phyloP scores from a whole-genome alignment of 1,140 invertebrate species.

The Ridgeia piscesae region DNA sequence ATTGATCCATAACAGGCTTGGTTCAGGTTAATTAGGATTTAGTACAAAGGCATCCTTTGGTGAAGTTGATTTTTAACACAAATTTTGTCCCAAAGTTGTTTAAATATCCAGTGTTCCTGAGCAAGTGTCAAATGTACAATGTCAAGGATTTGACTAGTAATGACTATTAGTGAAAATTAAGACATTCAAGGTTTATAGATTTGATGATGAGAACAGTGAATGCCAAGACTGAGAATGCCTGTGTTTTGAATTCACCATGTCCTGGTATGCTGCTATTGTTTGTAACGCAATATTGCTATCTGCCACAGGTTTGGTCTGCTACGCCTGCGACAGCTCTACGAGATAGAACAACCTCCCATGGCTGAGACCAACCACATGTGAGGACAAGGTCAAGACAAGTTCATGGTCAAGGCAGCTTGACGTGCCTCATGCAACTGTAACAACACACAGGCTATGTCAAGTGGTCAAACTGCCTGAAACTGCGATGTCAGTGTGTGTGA shows the following conservation, averaged over 20 bases:
- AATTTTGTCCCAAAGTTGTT: too few species aligned
- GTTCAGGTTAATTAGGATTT: background rate
- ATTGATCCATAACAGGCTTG: background rate
- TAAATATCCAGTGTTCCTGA: background rate
- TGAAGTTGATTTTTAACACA: background rate
- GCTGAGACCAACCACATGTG: constrained; percentile 15
- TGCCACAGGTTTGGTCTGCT: constrained; percentile 24
- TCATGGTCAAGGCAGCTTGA: background rate
- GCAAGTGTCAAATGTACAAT: background rate
- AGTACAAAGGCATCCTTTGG: too few species aligned
- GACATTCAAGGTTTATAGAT: too few species aligned
- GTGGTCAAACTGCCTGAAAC: background rate
- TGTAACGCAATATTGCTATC: background rate
- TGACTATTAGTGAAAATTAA: background rate
- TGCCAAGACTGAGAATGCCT: background rate
- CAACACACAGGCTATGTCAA: background rate
- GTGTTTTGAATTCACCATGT: background rate
- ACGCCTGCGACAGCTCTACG: constrained; percentile 25
- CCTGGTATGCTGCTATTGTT: background rate
- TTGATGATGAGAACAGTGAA: background rate
- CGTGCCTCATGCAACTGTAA: background rate
- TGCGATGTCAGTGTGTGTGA: background rate
- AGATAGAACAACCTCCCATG: constrained; percentile 27
- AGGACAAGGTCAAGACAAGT: background rate
- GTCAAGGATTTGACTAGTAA: background rate